These are phyloP conservation scores for Tapera naevia DNA, from an alignment of 2,797 vertebrate species.

Conservation along the genomic window DNA sequence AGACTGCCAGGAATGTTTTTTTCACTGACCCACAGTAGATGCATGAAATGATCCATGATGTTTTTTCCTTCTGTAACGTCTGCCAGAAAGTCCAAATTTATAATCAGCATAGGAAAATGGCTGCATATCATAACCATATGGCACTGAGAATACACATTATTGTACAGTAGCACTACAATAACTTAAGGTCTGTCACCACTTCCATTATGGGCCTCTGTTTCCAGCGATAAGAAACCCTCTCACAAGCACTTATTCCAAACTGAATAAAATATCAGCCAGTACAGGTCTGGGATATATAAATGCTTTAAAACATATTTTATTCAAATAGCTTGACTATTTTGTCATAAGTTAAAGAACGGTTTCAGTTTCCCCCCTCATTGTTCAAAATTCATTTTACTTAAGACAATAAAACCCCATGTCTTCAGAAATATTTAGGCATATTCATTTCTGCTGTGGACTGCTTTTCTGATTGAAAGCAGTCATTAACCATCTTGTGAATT, in stretches of 20 bases:
- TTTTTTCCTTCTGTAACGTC: slow-evolving; percentile 20
- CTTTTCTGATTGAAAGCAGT: background rate
- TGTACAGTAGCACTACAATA: slow-evolving; percentile 52
- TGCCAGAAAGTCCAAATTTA: slow-evolving; percentile 49
- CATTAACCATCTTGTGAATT: background rate
- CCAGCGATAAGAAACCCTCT: slow-evolving; percentile 23
- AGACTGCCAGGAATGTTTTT: background rate
- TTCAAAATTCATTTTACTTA: background rate
- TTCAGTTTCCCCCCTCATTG: background rate
- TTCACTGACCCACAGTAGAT: background rate
- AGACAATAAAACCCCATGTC: background rate
- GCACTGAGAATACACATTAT: slow-evolving; percentile 40
- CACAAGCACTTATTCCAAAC: background rate
- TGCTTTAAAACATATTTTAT: background rate
- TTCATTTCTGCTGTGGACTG: background rate
- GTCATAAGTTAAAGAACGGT: background rate
- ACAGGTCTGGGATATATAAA: background rate
- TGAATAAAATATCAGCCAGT: background rate
- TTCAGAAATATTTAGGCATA: background rate
- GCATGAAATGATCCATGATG: slow-evolving; percentile 37
- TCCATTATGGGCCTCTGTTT: slow-evolving; percentile 30
- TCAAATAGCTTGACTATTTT: background rate
- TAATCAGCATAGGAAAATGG: slow-evolving; percentile 22
- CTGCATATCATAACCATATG: slow-evolving; percentile 63
- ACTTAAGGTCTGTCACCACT: slow-evolving; percentile 66